Base-by-base conservation (phyloP, 1,140 invertebrate genomes). In the Probaryconus sp. region DNA sequence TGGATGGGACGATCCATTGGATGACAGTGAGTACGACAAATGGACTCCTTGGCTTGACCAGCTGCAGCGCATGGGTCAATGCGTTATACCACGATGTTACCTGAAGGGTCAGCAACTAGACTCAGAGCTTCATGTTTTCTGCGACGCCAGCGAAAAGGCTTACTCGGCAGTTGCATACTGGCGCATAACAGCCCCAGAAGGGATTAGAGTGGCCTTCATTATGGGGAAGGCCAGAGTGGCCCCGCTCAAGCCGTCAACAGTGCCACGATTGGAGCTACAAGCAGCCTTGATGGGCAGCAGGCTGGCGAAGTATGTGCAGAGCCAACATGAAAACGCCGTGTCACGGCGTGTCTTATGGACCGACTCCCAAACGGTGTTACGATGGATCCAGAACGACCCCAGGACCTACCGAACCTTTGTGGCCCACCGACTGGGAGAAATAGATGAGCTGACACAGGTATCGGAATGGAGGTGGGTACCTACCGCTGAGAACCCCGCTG, bases 321-420 rank as follows among this genome's bases (percentile, higher is more conserved):
- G 2, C 2, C 24, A 45, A 30, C 21, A 30, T 14, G 24, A 28
- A 5, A 4, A 10, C 20, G 0, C 0, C 3, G 5, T 45, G 1
- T n/a, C 28, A 0, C 5, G 17, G 5, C 63, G 67, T 5, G 20
- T 55, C 5, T 74, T 76, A 18, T 88, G 84, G 84, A 76, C 73
- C 0, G 87, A 88, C 68, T 84, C 82, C 0, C 69, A 40, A 3
- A 79, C 75, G 0, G 79, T 81, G 1, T 38, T 84, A 0, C n/a
- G 21, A 4, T 87, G 86, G 83, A 75, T 88, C 0, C 33, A 50
- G 11, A 43, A 50, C 2, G 48, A 78, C 30, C 31, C 77, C 0
- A n/a, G 65, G 13, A 33, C 26, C 0, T 83, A 81, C 47, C 82
- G 80, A 21, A 61, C 78, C 0, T 88, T 81, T 67, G 82, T 89